Evolutionary conservation across 2,888 invertebrate species (phyloP).

Genomic region (Plagiodera versicolora): DNA sequence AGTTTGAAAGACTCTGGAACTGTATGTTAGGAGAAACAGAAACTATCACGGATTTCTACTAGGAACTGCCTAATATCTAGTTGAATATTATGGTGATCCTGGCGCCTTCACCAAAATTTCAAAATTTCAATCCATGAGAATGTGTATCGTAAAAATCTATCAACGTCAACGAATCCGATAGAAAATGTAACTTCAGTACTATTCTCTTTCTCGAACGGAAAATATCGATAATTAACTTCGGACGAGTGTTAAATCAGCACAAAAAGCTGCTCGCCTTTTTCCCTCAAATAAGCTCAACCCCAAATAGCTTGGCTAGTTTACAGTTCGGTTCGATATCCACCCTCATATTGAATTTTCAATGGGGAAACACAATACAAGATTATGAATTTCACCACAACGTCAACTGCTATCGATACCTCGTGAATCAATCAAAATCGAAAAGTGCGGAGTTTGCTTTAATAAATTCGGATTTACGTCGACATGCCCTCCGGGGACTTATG

Average conservation of each 20-base stretch:
- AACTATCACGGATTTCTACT: too few species aligned
- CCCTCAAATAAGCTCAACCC: conserved; percentile 23
- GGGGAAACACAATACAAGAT: conserved; percentile 46
- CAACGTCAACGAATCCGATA: too few species aligned
- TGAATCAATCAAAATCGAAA: conserved; percentile 46
- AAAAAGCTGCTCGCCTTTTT: not conserved
- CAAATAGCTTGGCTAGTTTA: conserved; percentile 39
- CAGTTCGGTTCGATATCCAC: conserved; percentile 42
- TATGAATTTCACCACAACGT: conserved; percentile 51
- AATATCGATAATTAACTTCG: not conserved
- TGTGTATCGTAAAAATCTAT: too few species aligned
- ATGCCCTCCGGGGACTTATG: conserved; percentile 37
- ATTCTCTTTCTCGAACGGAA: not conserved
- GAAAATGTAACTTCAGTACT: too few species aligned
- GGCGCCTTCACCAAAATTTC: not conserved
- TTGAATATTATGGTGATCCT: too few species aligned
- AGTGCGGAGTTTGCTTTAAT: conserved; percentile 45
- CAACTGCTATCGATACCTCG: conserved; percentile 51
- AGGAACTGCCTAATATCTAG: too few species aligned
- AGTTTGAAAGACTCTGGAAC: too few species aligned
- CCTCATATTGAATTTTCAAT: conserved; percentile 49
- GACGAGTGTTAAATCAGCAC: not conserved
- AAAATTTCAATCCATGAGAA: too few species aligned
- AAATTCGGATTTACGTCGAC: conserved; percentile 41
- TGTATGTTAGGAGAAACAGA: too few species aligned